Base-by-base conservation (phyloP, 2,888 invertebrate species). In the Noctua janthina region DNA sequence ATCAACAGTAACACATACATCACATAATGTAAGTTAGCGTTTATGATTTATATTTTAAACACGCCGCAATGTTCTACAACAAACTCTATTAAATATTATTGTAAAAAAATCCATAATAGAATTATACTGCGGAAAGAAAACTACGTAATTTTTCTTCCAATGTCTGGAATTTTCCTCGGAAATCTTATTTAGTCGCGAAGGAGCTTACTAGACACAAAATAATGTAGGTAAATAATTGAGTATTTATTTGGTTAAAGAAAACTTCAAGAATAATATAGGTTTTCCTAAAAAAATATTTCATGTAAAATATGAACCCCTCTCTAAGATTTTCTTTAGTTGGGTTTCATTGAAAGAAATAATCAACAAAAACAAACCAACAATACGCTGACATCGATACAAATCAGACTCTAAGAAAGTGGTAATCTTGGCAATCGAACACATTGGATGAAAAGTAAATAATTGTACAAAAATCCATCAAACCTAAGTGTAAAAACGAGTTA, bases 381-480 rank as follows among this genome's bases (percentile, higher is more conserved):
- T 29, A 29, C 29, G 29, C 29, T 29, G 29, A 29, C 29, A 29
- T 23, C 23, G 54, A 17, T 17, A 35, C 64, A 35, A 69, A 29
- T 13, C 13, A 70, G 20, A 29, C 4, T 11, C 51, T 51, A 69
- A 49, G 23, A 71, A 39, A 13, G 62, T 73, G 29, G 29, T 11
- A 1, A 11, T n/a, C 20, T 46, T 29, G 3, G 23, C 10, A 74
- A 62, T 35, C 10, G n/a, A 54, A 20, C 17, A 74, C n/a, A 51
- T 74, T 43, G 23, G 23, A 23, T 35, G 43, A 64, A 75, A 64
- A 75, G 11, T 11, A 66, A 66, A 76, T 56, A 17, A 54, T 23
- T 66, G 64, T 64, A 54, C 10, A 46, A 11, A 66, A 67, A 56
- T 7, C 17, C 46, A 76, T 66, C 5, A 76, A 72, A 23, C 46